Conservation (phyloP, 2,888 invertebrate species). For the Lamellibrachia satsuma region DNA sequence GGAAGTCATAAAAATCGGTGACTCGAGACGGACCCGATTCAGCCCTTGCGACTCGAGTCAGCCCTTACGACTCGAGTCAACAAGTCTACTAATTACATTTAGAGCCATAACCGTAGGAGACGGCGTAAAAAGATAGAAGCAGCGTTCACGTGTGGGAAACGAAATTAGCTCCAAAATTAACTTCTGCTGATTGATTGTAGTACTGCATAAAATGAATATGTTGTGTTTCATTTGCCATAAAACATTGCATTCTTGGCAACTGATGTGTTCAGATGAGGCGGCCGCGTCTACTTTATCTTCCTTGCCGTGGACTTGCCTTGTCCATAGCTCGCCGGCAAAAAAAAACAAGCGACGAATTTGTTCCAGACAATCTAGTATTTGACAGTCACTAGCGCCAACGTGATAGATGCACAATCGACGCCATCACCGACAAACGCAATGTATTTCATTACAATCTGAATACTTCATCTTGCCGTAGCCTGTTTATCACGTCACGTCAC, state of each 20-base stretch:
- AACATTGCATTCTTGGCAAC: background rate
- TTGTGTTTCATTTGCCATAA: background rate
- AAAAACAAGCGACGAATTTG: background rate
- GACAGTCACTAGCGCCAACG: background rate
- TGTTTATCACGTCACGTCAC: background rate
- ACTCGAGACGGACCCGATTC: no score
- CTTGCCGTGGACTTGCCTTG: background rate
- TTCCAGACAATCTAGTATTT: slow-evolving; percentile 4
- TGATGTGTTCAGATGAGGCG: background rate
- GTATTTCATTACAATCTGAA: background rate
- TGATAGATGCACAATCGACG: background rate
- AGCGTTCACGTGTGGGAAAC: background rate
- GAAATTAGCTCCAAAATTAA: background rate
- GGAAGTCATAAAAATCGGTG: no score
- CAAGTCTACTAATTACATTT: background rate
- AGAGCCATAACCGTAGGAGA: background rate
- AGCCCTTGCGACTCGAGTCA: no score
- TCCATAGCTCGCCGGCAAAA: background rate
- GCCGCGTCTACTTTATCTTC: no score
- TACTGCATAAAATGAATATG: background rate
- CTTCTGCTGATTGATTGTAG: background rate
- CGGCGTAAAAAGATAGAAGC: background rate
- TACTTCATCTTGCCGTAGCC: background rate
- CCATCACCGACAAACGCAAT: background rate
- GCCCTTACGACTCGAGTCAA: background rate